phyloP scores from a whole-genome alignment of 2,113 vertebrate genomes.

The Damaliscus lunatus region DNA sequence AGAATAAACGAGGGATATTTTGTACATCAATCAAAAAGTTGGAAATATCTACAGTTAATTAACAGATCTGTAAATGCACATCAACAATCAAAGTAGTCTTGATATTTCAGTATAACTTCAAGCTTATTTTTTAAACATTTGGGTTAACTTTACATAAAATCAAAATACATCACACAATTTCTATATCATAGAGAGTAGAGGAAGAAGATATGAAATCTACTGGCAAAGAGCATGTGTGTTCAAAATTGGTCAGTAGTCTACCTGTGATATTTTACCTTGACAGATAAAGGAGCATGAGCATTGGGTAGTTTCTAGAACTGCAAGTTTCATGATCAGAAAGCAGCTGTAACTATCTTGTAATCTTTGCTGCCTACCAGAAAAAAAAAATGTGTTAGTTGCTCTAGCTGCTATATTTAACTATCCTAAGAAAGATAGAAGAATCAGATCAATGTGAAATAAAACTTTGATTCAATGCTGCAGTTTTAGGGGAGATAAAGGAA shows the following conservation, averaged over 20 bases:
- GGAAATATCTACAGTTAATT: neutral
- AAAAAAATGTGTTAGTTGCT: neutral
- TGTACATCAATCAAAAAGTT: neutral
- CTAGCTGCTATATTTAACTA: neutral
- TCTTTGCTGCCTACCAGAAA: conserved; percentile 1
- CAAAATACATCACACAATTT: neutral
- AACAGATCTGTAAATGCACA: neutral
- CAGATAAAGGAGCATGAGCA: neutral
- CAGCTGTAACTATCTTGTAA: neutral
- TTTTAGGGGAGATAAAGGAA: conserved; percentile 17
- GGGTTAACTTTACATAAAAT: neutral
- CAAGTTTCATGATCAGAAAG: neutral
- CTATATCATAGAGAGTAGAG: neutral
- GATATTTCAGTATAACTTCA: neutral
- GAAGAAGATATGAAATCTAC: neutral
- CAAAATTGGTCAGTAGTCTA: neutral
- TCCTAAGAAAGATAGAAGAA: neutral
- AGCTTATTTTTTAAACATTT: neutral
- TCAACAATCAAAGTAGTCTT: neutral
- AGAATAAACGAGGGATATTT: neutral
- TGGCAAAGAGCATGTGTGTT: neutral
- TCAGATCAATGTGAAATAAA: conserved; percentile 38
- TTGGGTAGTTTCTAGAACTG: neutral
- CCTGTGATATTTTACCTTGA: neutral
- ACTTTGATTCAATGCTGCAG: neutral